Evolutionary conservation across 2,797 vertebrate species (phyloP).

Genomic region (Poecilia picta): DNA sequence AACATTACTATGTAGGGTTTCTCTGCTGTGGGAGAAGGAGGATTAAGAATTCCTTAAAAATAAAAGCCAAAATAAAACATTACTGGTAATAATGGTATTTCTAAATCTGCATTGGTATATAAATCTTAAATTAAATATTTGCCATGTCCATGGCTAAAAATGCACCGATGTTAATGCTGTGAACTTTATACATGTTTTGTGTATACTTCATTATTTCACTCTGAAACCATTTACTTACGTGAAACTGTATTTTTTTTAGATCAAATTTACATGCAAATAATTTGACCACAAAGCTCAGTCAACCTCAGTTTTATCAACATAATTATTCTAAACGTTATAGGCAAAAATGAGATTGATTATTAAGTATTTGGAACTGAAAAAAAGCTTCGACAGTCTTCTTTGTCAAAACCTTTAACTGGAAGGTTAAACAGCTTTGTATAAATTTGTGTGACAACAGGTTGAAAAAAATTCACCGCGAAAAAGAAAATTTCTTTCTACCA

Average conservation of each 20-base stretch:
- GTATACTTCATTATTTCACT: neutral
- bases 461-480: neutral
- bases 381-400: neutral
- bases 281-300: neutral
- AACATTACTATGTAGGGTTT: neutral
- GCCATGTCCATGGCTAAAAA: neutral
- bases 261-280: neutral
- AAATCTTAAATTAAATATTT: neutral
- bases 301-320: neutral
- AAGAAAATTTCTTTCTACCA: conserved; percentile 22
- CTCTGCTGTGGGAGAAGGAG: neutral
- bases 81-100: neutral
- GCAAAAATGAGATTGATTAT: neutral
- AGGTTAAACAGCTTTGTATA: neutral
- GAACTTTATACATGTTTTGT: neutral
- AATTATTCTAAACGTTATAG: neutral
- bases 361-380: neutral
- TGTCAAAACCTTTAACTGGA: neutral
- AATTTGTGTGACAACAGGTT: neutral
- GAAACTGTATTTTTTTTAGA: neutral
- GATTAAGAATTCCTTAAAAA: neutral
- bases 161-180: neutral
- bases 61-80: neutral
- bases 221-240: neutral
- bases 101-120: neutral